Conservation (phyloP, 2,797 vertebrate genomes). For the Pangasius larnaudii region DNA sequence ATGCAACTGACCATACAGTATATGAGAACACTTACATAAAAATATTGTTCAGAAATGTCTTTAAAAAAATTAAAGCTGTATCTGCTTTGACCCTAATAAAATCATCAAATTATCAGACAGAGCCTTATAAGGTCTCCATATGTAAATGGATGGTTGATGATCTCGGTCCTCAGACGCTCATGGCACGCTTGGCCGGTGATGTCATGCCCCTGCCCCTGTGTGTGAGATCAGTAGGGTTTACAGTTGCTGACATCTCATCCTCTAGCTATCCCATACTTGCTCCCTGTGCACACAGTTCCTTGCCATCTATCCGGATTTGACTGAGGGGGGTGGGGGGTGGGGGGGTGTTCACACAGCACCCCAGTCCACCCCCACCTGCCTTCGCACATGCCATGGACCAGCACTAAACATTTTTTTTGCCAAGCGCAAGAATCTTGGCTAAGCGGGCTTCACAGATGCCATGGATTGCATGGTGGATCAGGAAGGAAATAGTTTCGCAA, state of each 20-base stretch:
- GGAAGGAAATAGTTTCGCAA: conserved; percentile 58
- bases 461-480: conserved; percentile 70
- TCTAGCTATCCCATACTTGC: conserved; percentile 53
- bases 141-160: conserved; percentile 17
- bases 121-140: neutral
- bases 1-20: neutral
- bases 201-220: conserved; percentile 54
- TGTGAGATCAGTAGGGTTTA: conserved; percentile 60
- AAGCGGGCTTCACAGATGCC: conserved; percentile 67
- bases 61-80: neutral
- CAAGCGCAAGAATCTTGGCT: conserved; percentile 63
- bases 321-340: neutral
- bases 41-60: neutral
- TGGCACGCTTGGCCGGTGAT: conserved; percentile 44
- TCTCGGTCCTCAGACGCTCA: conserved; percentile 2
- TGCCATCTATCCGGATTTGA: conserved; percentile 38
- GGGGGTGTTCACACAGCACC: conserved; percentile 35
- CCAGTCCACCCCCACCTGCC: conserved; percentile 34
- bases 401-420: conserved; percentile 43
- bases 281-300: conserved; percentile 45
- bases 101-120: neutral
- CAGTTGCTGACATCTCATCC: conserved; percentile 62
- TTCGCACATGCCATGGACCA: conserved; percentile 38
- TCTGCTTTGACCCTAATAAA: neutral
- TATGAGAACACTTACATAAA: neutral